These are phyloP conservation scores for Rhadinocentrus ornatus DNA, from an alignment of 2,797 vertebrate species.

Conservation along the genomic window DNA sequence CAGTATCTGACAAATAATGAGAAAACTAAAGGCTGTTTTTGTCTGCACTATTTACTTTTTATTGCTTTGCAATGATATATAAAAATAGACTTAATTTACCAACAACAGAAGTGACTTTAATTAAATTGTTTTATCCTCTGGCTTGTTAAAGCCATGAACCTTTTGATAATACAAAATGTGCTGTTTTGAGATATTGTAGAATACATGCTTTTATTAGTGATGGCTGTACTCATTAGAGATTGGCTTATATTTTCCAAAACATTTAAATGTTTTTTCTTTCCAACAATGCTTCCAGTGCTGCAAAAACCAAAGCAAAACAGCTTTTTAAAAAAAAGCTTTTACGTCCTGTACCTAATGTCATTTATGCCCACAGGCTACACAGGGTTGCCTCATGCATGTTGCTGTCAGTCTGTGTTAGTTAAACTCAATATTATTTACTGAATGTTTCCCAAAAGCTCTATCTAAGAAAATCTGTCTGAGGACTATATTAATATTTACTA, in stretches of 20 bases:
- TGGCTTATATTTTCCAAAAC: not conserved
- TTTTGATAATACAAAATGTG: not conserved
- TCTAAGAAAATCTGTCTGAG: not conserved
- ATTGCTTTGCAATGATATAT: slow-evolving; percentile 10
- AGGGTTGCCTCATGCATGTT: slow-evolving; percentile 1
- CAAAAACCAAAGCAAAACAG: slow-evolving; percentile 1
- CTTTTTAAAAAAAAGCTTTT: slow-evolving; percentile 23
- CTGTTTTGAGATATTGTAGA: not conserved
- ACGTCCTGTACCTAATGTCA: slow-evolving; percentile 2
- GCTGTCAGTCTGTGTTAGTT: slow-evolving; percentile 6
- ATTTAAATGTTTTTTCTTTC: not conserved
- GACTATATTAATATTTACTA: not conserved
- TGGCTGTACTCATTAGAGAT: not conserved
- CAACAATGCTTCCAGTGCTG: not conserved
- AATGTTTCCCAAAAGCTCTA: not conserved
- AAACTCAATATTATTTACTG: slow-evolving; percentile 4
- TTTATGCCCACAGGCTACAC: slow-evolving; percentile 5
- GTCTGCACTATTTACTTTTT: slow-evolving; percentile 9
- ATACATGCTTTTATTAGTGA: not conserved
- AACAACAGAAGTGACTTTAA: not conserved
- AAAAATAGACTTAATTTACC: slow-evolving; percentile 5
- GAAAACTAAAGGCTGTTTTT: slow-evolving; percentile 1
- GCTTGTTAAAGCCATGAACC: not conserved
- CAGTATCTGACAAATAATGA: slow-evolving; percentile 13
- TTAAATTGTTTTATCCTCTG: not conserved